These are phyloP conservation scores for Rhadinocentrus ornatus DNA, from an alignment of 2,797 vertebrate species.

Conservation along the genomic window DNA sequence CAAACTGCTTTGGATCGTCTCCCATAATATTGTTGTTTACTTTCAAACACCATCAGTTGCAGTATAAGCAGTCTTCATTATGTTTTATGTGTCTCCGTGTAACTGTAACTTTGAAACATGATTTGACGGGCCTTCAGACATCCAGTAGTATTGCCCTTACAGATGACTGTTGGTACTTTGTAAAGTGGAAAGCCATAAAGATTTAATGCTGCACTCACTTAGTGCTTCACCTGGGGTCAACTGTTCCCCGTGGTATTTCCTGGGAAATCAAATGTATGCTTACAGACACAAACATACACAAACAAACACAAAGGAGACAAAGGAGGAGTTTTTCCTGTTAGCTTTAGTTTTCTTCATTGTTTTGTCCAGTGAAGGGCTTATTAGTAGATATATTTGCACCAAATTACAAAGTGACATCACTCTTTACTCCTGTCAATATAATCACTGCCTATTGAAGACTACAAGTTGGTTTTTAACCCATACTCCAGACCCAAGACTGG, in stretches of 20 bases:
- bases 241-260: constrained; percentile 66
- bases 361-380: background rate
- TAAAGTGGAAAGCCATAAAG: constrained; percentile 74
- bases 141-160: constrained; percentile 59
- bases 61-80: constrained; percentile 33
- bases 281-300: background rate
- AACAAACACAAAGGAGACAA: constrained; percentile 13
- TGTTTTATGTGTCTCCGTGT: constrained; percentile 3
- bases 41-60: background rate
- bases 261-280: constrained; percentile 47
- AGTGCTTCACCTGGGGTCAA: constrained; percentile 71
- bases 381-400: background rate
- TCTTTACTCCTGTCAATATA: too few species aligned
- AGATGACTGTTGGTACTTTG: constrained; percentile 61
- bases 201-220: constrained; percentile 72
- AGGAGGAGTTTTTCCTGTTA: constrained; percentile 10
- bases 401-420: too few species aligned
- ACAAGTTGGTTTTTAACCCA: too few species aligned
- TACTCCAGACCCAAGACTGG: too few species aligned
- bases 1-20: background rate
- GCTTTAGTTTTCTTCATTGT: constrained; percentile 27
- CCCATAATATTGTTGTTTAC: background rate
- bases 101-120: constrained; percentile 49
- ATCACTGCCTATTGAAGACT: too few species aligned
- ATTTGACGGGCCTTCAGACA: constrained; percentile 63